Evolutionary conservation across 2,888 invertebrate species (phyloP), one percentile per base, ranked within the genome.

Genomic region (Liposcelis brunnea): DNA sequence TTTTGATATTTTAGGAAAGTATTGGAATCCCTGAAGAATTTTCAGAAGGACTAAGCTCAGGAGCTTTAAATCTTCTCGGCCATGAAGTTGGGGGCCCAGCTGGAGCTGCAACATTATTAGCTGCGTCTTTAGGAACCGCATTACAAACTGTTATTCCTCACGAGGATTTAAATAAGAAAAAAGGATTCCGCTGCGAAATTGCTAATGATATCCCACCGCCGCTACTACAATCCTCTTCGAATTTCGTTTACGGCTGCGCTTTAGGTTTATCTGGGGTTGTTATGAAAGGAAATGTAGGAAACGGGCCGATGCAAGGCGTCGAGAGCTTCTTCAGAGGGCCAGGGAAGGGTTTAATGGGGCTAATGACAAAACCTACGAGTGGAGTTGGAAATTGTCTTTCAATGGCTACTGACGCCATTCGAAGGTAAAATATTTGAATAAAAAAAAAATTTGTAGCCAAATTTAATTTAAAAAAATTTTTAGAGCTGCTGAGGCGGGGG

Each of bases 241-340:
- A 26, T 26, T 26, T 26, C 26, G 26, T 21, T n/a, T 21, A 18
- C 18, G 40, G 40, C 7, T 40, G 40, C 2, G 72, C 74, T 6
- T 59, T 78, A 1, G 76, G 78, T 3, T 65, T 79, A 35, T 73
- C 76, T 1, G 80, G 79, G 1, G 69, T 80, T 2, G 68, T 79
- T 11, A 72, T 77, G 2, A 71, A 75, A 48, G 14, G 16, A 31
- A 31, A 35, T 14, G 18, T 32, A 37, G 35, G 48, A 49, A 8
- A 48, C 64, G 67, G 71, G 52, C 61, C 63, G 50, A 73, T 72
- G 54, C 75, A 77, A 55, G 77, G 77, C 6, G 65, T 72, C 32
- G 77, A 75, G 58, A 73, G 75, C 47, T 77, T 78, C 59, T 75
- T 79, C 58, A 70, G 73, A 55, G 76, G 75, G 8, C 66, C 76